A percentile compares a stretch with the other conserved stretches of the same genome.
Conservation (phyloP, 2,888 invertebrate genomes). For the Stenotaenia linearis region DNA sequence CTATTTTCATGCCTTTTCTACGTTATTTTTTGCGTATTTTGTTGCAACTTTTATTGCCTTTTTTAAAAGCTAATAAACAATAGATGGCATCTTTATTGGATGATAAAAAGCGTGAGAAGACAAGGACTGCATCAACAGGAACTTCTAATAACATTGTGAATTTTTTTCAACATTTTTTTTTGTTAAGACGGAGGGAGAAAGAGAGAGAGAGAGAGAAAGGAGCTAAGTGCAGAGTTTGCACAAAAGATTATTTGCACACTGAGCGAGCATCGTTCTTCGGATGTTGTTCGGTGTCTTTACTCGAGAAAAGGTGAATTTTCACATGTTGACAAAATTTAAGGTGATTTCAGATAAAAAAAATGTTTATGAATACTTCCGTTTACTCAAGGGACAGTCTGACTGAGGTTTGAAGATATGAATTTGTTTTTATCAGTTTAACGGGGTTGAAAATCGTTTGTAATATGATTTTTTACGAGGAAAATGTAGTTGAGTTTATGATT, state of each 20-base stretch:
- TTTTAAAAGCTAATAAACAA: conserved; percentile 4
- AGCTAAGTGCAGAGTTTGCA: background rate
- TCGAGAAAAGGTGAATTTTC: background rate
- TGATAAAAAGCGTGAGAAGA: conserved; percentile 9
- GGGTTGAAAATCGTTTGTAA: too few species aligned
- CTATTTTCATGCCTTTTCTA: background rate
- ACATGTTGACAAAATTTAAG: background rate
- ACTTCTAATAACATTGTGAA: background rate
- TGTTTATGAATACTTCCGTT: too few species aligned
- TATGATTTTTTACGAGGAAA: too few species aligned
- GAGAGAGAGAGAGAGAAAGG: background rate
- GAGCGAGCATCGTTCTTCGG: background rate
- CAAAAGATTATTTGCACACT: background rate
- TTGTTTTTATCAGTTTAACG: too few species aligned
- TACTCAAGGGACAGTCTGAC: too few species aligned
- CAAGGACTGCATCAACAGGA: conserved; percentile 9
- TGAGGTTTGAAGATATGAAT: too few species aligned
- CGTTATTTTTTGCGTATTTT: background rate
- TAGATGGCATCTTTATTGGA: conserved; percentile 4
- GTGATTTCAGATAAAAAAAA: too few species aligned
- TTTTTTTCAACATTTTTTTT: background rate
- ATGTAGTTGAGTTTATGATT: too few species aligned
- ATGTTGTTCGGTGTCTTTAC: background rate
- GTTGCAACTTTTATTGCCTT: background rate
- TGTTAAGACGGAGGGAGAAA: background rate